Base-by-base conservation (phyloP, 2,888 invertebrate species). In the Microctonus hyperodae region DNA sequence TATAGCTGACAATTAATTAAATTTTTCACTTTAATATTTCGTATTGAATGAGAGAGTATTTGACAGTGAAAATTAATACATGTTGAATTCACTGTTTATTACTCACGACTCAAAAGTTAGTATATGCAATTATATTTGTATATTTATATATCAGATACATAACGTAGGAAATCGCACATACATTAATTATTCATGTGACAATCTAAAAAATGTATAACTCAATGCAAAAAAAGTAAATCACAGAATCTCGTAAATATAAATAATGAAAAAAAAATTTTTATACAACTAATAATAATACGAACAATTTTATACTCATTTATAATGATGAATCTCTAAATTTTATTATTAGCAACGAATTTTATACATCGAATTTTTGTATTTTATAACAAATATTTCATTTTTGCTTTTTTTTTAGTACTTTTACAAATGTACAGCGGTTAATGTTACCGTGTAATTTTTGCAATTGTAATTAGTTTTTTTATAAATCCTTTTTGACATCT, bases 241-340 rank as follows among this genome's bases (percentile, higher is more conserved):
- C 10, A 35, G 10, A 10, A 35, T 35, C 10, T 9, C 6, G 35
- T 35, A 35, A 9, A 4, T 9, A 35, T 1, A 35, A 58, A 13
- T 6, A 40, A 10, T 25, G 5, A 59, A 11, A 25, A 61, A 22
- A 13, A 25, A 50, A 31, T 33, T 48, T 60, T 61, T 40, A 59
- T 61, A 61, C 6, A 28, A 61, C 33, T 48, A 33, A 50, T 33
- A 31, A 28, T 23, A n/a, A n/a, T 60, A n/a, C 20, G 48, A 40
- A n/a, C 13, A 40, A 13, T 40, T 40, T 40, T 40, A 23, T 51
- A 25, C 13, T 23, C 1, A 11, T 53, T 35, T 5, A 37, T 9
- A 35, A 53, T 5, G 33, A 62, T 31, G 53, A 53, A 62, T 62
- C 40, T 62, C 53, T n/a, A n/a, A n/a, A n/a, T n/a, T n/a, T n/a